Evolutionary conservation across 2,888 invertebrate genomes (phyloP), one percentile per base, ranked within the genome.

Genomic region (Polia nebulosa): DNA sequence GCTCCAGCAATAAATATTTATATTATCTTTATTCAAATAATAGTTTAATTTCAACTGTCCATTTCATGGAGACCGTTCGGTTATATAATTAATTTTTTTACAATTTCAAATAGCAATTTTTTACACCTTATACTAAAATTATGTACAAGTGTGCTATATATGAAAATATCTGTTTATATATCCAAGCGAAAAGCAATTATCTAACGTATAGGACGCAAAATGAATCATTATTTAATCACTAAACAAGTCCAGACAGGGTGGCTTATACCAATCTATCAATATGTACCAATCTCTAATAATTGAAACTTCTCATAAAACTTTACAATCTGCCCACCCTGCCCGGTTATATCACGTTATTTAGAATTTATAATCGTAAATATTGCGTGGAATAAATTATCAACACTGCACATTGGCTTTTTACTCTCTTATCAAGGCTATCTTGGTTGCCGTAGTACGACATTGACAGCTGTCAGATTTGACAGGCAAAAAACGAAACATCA

Each of bases 91-190:
- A 78, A 76, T 74, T 77, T 77, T 77, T 82, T 76, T 78, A 82
- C 78, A 84, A 85, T 81, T 85, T 80, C 76, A 83, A 83, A 80
- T 85, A 87, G 91, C 93, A 93, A 91, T 90, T 90, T 89, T 91
- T 91, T 91, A 93, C 92, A 93, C 92, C 92, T 88, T 90, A 92
- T 89, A 90, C 84, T 83, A 86, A 85, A 83, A 88, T 84, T 93
- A 93, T 93, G 89, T 93, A 94, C 93, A 94, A 86, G 89, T 87
- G 86, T 89, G 89, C 83, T 87, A 86, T 88, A 91, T 92, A 92
- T 85, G 90, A 92, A 92, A 91, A 92, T 92, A 93, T 91, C 76
- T 87, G 87, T 88, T 84, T 84, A 79, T 81, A 84, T 82, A 86
- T 85, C 75, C 81, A 88, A 88, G 87, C 88, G 73, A 86, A 85